Evolutionary conservation across 2,113 vertebrate genomes (phyloP).

Genomic region (Naja naja): DNA sequence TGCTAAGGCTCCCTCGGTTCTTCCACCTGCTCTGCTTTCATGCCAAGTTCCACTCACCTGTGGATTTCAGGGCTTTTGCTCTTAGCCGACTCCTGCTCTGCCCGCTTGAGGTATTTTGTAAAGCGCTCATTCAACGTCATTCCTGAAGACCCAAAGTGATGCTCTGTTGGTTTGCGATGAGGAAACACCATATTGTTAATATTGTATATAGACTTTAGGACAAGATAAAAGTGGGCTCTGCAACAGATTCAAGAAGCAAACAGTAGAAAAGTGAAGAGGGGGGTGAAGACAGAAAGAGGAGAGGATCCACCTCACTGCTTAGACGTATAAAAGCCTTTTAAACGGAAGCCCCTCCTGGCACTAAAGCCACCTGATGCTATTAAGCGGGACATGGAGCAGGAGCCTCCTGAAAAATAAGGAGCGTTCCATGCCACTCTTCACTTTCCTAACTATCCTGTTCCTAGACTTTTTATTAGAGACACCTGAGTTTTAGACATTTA

Average conservation of each 20-base stretch:
- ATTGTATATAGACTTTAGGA: not conserved
- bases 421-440: not conserved
- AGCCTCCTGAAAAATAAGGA: not conserved
- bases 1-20: not conserved
- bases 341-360: not conserved
- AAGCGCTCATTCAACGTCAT: slow-evolving; percentile 95
- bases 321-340: not conserved
- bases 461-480: not conserved
- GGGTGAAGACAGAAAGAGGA: not conserved
- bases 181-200: slow-evolving; percentile 19
- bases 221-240: not conserved
- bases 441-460: not conserved
- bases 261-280: not conserved
- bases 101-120: slow-evolving; percentile 94
- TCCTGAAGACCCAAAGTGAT: slow-evolving; percentile 90
- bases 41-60: slow-evolving; percentile 75
- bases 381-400: not conserved
- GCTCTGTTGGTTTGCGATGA: slow-evolving; percentile 72
- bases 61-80: slow-evolving; percentile 98
- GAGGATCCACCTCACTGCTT: not conserved
- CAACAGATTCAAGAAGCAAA: not conserved
- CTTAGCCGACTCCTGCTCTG: slow-evolving; percentile 90
- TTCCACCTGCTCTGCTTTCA: not conserved
- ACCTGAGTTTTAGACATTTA: not conserved
- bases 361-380: not conserved